Evolutionary conservation across 64 coral and sea anemone genomes (phyloP).

Genomic region (Pocillopora damicornis): DNA sequence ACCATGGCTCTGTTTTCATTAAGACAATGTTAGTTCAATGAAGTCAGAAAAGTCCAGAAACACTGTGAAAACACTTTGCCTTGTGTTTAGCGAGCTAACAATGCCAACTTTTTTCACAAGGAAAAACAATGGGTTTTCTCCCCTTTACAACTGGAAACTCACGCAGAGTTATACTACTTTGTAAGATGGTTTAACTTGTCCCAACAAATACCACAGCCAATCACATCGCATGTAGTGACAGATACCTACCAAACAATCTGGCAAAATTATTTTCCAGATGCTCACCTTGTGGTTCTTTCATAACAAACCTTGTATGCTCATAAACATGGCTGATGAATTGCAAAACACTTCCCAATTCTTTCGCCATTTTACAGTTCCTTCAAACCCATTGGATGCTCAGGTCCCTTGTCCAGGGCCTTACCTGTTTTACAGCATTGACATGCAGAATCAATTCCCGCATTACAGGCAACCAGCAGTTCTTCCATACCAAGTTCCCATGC

Average conservation of each 20-base stretch:
- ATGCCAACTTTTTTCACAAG: too few species aligned
- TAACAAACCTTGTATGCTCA: background rate
- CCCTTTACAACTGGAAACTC: conserved; percentile 24
- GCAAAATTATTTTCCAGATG: conserved; percentile 20
- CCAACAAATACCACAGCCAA: conserved; percentile 6
- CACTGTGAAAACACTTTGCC: too few species aligned
- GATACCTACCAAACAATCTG: conserved; percentile 18
- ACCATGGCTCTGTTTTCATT: too few species aligned
- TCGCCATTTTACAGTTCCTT: conserved; percentile 9
- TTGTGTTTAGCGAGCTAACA: too few species aligned
- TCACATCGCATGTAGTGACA: conserved; percentile 12
- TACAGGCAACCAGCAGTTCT: conserved; percentile 1
- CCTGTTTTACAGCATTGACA: conserved; percentile 9
- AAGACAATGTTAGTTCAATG: too few species aligned
- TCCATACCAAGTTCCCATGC: conserved; percentile 15
- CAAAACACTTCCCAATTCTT: conserved; percentile 42
- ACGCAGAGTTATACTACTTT: conserved; percentile 36
- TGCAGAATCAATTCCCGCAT: conserved; percentile 20
- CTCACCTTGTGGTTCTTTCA: conserved; percentile 3
- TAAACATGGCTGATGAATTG: conserved; percentile 10
- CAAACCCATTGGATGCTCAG: conserved; percentile 8
- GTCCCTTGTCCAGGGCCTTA: conserved; percentile 8
- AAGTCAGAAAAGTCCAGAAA: too few species aligned
- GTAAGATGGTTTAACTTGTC: conserved; percentile 29
- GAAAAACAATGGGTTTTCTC: conserved; percentile 8